phyloP scores from a whole-genome alignment of 2,113 vertebrate genomes.

The Oryzias celebensis region DNA sequence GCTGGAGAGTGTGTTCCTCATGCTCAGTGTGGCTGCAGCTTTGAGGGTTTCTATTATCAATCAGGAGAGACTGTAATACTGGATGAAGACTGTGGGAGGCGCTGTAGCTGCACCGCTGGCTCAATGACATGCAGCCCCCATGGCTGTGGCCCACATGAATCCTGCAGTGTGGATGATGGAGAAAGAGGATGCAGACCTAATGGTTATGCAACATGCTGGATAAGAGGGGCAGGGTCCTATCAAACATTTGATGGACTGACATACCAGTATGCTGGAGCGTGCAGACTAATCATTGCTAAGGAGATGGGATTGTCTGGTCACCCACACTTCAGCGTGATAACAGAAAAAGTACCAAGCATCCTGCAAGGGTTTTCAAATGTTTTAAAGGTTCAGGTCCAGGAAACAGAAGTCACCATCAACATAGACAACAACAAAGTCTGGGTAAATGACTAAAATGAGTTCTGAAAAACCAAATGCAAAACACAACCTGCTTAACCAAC shows the following conservation, averaged over 20 bases:
- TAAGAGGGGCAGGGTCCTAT: slow-evolving; percentile 55
- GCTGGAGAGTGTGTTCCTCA: slow-evolving; percentile 51
- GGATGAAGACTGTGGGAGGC: slow-evolving; percentile 46
- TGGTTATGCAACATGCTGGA: slow-evolving; percentile 51
- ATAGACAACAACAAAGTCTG: slow-evolving; percentile 34
- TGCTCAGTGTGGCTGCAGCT: slow-evolving; percentile 66
- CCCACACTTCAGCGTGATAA: slow-evolving; percentile 39
- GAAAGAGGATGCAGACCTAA: slow-evolving; percentile 53
- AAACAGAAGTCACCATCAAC: slow-evolving; percentile 39
- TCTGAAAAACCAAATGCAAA: too few relatives aligned
- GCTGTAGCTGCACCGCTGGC: slow-evolving; percentile 50
- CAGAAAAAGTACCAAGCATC: slow-evolving; percentile 53
- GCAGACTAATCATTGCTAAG: slow-evolving; percentile 52
- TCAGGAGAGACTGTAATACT: slow-evolving; percentile 59
- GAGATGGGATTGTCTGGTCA: slow-evolving; percentile 34
- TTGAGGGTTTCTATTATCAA: slow-evolving; percentile 59
- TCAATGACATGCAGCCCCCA: slow-evolving; percentile 53
- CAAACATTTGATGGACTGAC: slow-evolving; percentile 58
- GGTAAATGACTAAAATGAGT: slow-evolving; percentile 16
- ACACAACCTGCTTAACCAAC: too few relatives aligned
- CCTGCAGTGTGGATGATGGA: slow-evolving; percentile 36
- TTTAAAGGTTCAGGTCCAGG: slow-evolving; percentile 48
- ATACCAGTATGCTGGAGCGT: slow-evolving; percentile 64
- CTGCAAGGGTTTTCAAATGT: slow-evolving; percentile 27
- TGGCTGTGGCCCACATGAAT: slow-evolving; percentile 36